Conservation (phyloP, 2,113 vertebrate species). For the Rhineura floridana region DNA sequence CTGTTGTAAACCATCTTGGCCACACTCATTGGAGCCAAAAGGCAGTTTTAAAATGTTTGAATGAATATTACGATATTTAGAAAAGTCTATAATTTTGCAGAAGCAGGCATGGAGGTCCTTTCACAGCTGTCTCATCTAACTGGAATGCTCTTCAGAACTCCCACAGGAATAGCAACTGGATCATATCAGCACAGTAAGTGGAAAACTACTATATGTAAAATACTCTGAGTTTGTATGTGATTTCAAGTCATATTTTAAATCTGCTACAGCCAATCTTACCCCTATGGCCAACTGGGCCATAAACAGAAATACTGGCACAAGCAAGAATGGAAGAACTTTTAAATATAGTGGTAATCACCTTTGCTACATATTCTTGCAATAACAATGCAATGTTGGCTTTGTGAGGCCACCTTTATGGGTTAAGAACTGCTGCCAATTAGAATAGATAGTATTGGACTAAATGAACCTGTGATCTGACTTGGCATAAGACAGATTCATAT, state of each 20-base stretch:
- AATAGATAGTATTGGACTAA: too few species aligned
- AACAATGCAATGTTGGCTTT: not conserved
- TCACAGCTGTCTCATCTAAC: constrained; percentile 79
- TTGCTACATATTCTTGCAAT: not conserved
- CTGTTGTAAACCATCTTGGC: too few species aligned
- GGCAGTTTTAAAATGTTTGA: too few species aligned
- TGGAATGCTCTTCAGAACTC: constrained; percentile 76
- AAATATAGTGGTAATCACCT: not conserved
- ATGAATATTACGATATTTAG: not conserved
- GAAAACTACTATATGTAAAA: not conserved
- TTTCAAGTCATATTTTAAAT: not conserved
- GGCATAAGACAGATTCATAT: not conserved
- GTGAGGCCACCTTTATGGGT: too few species aligned
- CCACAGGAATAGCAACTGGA: constrained; percentile 80
- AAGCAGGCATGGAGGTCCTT: constrained; percentile 78
- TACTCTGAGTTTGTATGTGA: not conserved
- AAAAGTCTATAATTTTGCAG: constrained; percentile 64
- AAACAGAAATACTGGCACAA: not conserved
- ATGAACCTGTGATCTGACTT: not conserved
- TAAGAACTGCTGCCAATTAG: too few species aligned
- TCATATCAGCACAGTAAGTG: constrained; percentile 86
- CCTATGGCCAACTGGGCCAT: not conserved
- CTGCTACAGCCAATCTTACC: not conserved
- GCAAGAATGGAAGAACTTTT: not conserved
- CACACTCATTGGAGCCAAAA: too few species aligned